Evolutionary conservation across 2,888 invertebrate species (phyloP).

Genomic region (Ceraclea dissimilis): DNA sequence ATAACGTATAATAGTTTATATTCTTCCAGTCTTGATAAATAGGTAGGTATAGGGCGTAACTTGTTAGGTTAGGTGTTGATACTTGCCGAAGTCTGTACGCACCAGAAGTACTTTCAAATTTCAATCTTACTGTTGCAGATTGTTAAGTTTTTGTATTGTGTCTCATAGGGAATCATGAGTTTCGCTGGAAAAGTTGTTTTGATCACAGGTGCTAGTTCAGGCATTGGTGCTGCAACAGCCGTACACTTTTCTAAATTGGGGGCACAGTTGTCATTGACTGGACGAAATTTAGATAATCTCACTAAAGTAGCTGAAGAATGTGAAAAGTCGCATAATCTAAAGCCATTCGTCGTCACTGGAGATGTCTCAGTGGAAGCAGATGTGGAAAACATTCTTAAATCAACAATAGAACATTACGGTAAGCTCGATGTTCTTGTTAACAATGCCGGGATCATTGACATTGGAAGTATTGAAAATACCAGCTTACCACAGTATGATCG

Average conservation of each 20-base stretch:
- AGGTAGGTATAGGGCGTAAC: too few relatives aligned
- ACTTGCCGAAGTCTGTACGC: too few relatives aligned
- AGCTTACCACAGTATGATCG: slow-evolving; percentile 46
- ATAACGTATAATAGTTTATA: too few relatives aligned
- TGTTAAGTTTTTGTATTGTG: too few relatives aligned
- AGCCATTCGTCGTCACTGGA: slow-evolving; percentile 28
- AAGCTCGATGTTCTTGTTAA: slow-evolving; percentile 39
- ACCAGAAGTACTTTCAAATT: too few relatives aligned
- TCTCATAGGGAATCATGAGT: too few relatives aligned
- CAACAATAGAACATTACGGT: slow-evolving; percentile 34
- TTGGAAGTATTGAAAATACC: slow-evolving; percentile 46
- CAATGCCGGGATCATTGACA: slow-evolving; percentile 47
- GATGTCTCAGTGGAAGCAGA: slow-evolving; percentile 34
- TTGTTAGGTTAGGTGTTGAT: too few relatives aligned
- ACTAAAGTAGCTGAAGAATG: slow-evolving; percentile 30
- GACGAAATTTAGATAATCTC: slow-evolving; percentile 49
- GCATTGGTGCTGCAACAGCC: slow-evolving; percentile 65
- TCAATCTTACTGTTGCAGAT: too few relatives aligned
- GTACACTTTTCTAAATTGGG: slow-evolving; percentile 56
- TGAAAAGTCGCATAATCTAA: slow-evolving; percentile 20
- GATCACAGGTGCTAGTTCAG: slow-evolving; percentile 63
- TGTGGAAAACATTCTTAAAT: slow-evolving; percentile 32
- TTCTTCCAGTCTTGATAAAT: too few relatives aligned
- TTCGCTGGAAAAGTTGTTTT: slow-evolving; percentile 53
- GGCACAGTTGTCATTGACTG: slow-evolving; percentile 52